A percentile compares a stretch with the other conserved stretches of the same genome.
Conservation (phyloP, 92 coral and sea anemone species). For the Epizoanthus illoricatus region DNA sequence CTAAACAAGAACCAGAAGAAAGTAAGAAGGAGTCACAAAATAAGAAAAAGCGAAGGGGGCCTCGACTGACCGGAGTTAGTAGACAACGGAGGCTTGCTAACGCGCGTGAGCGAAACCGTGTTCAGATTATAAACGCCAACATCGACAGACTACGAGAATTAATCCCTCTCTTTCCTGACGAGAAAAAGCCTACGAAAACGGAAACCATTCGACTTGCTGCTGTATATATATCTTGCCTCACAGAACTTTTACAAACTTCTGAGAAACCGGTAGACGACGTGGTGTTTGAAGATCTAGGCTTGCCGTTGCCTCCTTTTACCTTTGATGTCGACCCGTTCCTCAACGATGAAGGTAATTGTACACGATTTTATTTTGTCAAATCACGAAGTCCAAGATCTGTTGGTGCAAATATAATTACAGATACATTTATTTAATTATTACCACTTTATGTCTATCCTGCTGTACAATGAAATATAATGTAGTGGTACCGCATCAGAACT, state of each 20-base stretch:
- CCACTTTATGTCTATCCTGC: too few species aligned
- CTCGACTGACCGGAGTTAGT: slow-evolving; percentile 86
- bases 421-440: neutral
- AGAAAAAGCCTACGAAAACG: slow-evolving; percentile 87
- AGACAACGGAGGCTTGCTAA: slow-evolving; percentile 83
- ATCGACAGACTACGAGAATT: slow-evolving; percentile 76
- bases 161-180: slow-evolving; percentile 86
- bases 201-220: slow-evolving; percentile 88
- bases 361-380: neutral
- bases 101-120: slow-evolving; percentile 79
- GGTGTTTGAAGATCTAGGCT: slow-evolving; percentile 18
- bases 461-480: too few species aligned
- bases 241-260: slow-evolving; percentile 75
- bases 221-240: slow-evolving; percentile 75
- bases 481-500: too few species aligned
- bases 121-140: slow-evolving; percentile 75
- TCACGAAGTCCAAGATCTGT: too few species aligned
- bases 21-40: slow-evolving; percentile 39
- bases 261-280: slow-evolving; percentile 33
- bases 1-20: slow-evolving; percentile 1
- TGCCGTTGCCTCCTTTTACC: slow-evolving; percentile 16
- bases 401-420: neutral
- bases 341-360: slow-evolving; percentile 31
- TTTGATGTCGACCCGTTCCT: slow-evolving; percentile 36
- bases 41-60: slow-evolving; percentile 79